A percentile compares a stretch with the other conserved stretches of the same genome.
These are phyloP conservation scores for Tachystola acroxantha DNA, from an alignment of 2,888 invertebrate species.

Conservation along the genomic window DNA sequence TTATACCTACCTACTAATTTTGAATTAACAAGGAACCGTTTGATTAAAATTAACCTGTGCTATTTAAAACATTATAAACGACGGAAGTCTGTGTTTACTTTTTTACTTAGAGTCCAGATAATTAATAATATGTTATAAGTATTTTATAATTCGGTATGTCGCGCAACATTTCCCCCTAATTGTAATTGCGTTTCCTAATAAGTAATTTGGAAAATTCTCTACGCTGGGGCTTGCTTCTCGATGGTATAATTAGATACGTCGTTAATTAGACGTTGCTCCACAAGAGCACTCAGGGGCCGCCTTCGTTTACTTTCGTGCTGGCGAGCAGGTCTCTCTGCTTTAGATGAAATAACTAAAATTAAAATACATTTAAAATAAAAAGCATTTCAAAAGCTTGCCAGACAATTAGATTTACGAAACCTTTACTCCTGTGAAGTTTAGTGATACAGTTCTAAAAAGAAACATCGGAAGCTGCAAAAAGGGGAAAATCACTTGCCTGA, in stretches of 20 bases:
- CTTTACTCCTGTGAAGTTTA: too few relatives aligned
- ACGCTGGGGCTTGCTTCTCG: conserved; percentile 35
- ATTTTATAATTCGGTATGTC: conserved; percentile 38
- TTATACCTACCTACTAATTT: too few relatives aligned
- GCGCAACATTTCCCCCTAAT: conserved; percentile 50
- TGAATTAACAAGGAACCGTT: too few relatives aligned
- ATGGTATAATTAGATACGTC: conserved; percentile 67
- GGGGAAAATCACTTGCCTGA: conserved; percentile 13
- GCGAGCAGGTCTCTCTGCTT: conserved; percentile 25
- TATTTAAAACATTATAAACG: too few relatives aligned
- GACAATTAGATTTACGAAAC: not conserved
- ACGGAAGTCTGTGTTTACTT: too few relatives aligned
- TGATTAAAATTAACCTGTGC: too few relatives aligned
- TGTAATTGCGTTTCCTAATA: conserved; percentile 65
- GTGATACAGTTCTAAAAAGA: too few relatives aligned
- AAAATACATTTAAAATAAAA: conserved; percentile 5
- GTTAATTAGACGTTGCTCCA: conserved; percentile 65
- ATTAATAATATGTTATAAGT: too few relatives aligned
- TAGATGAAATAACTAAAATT: conserved; percentile 20
- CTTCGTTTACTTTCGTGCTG: conserved; percentile 49
- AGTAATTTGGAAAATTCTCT: conserved; percentile 67
- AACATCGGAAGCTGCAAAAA: too few relatives aligned
- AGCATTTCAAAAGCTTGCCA: not conserved
- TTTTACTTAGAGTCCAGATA: too few relatives aligned
- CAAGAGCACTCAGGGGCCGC: conserved; percentile 58